phyloP scores from a whole-genome alignment of 2,888 invertebrate species.

The Venustoraphidia nigricollis region DNA sequence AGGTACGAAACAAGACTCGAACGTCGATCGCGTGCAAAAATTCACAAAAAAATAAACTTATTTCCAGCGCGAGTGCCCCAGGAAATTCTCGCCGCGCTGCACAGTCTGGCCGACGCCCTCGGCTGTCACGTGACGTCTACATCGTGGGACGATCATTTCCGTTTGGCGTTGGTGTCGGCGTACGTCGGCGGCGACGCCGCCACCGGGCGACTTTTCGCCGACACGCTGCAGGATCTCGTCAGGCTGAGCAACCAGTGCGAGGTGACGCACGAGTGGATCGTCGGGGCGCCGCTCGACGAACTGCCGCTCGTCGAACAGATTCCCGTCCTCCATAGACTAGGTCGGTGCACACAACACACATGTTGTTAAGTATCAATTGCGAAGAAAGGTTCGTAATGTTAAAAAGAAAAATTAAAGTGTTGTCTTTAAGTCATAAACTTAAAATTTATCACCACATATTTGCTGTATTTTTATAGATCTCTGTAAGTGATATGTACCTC shows the following conservation, averaged over 20 bases:
- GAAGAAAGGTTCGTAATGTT: too few relatives aligned
- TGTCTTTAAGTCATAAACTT: too few relatives aligned
- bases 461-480: too few relatives aligned
- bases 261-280: slow-evolving; percentile 51
- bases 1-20: slow-evolving; percentile 23
- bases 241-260: slow-evolving; percentile 61
- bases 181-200: slow-evolving; percentile 18
- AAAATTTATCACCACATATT: too few relatives aligned
- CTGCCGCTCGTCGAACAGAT: slow-evolving; percentile 72
- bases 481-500: too few relatives aligned
- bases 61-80: slow-evolving; percentile 36
- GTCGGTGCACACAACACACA: slow-evolving; percentile 20
- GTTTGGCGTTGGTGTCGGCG: slow-evolving; percentile 33
- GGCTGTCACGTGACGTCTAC: slow-evolving; percentile 66
- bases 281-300: slow-evolving; percentile 58
- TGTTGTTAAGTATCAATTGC: too few relatives aligned
- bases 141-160: slow-evolving; percentile 59
- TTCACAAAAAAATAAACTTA: background rate
- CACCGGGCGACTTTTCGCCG: slow-evolving; percentile 34
- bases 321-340: slow-evolving; percentile 55
- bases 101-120: slow-evolving; percentile 60
- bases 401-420: too few relatives aligned
- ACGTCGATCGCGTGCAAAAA: background rate
- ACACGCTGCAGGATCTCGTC: slow-evolving; percentile 53
- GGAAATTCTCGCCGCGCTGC: slow-evolving; percentile 51